Conservation (phyloP, 2,797 vertebrate genomes). For the Momotus momota region DNA sequence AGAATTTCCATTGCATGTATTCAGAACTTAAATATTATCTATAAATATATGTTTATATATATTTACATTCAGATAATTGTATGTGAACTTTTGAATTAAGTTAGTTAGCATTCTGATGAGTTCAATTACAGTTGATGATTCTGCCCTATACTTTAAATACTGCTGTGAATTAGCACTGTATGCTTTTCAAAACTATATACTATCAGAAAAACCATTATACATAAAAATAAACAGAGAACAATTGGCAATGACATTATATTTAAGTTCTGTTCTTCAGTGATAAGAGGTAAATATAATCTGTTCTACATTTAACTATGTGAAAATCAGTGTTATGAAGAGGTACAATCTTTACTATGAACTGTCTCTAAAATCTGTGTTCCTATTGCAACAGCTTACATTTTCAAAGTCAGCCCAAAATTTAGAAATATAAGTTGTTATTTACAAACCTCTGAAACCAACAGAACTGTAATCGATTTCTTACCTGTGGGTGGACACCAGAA, state of each 20-base stretch:
- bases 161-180: neutral
- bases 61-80: neutral
- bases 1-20: neutral
- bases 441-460: constrained; percentile 68
- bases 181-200: constrained; percentile 10
- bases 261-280: neutral
- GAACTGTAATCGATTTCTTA: constrained; percentile 66
- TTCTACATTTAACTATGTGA: neutral
- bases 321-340: constrained; percentile 43
- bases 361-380: neutral
- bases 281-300: constrained; percentile 19
- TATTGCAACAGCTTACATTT: constrained; percentile 35
- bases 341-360: constrained; percentile 8
- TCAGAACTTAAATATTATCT: neutral
- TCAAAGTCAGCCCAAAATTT: constrained; percentile 25
- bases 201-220: constrained; percentile 4
- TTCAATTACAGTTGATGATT: neutral
- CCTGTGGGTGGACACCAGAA: constrained; percentile 53
- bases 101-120: neutral
- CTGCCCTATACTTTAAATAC: neutral
- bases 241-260: neutral
- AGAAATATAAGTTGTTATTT: constrained; percentile 62
- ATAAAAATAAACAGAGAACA: neutral
- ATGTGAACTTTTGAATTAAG: neutral
- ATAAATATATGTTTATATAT: neutral